Evolutionary conservation across 2,113 vertebrate species (phyloP).

Genomic region (Anolis sagrei): DNA sequence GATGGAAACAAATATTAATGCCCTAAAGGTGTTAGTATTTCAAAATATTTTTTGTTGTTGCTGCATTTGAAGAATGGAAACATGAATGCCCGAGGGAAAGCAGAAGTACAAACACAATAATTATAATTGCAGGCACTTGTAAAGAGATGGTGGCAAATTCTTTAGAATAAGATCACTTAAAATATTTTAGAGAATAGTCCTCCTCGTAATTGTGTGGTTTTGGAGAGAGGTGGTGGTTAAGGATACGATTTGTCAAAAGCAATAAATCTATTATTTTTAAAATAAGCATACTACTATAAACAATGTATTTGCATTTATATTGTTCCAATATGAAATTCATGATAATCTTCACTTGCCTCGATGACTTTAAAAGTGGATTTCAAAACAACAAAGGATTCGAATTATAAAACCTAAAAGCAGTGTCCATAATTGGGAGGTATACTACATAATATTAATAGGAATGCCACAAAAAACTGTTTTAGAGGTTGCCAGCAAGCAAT

Average conservation of each 20-base stretch:
- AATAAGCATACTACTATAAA: not conserved
- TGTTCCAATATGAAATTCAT: not conserved
- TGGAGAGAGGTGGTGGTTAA: too few relatives aligned
- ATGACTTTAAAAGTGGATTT: not conserved
- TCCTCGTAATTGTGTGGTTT: not conserved
- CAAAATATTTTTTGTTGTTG: conserved; percentile 53
- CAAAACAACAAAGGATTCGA: too few relatives aligned
- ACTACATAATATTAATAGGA: too few relatives aligned
- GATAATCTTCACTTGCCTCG: not conserved
- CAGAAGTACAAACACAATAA: conserved; percentile 37
- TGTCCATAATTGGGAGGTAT: too few relatives aligned
- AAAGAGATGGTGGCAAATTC: not conserved
- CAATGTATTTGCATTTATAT: not conserved
- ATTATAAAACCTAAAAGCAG: too few relatives aligned
- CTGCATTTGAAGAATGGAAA: conserved; percentile 63
- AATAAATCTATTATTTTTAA: too few relatives aligned
- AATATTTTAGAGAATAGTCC: not conserved
- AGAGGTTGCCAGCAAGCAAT: too few relatives aligned
- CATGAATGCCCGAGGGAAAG: conserved; percentile 51
- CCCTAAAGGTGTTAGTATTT: conserved; percentile 60
- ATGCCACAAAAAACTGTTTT: too few relatives aligned
- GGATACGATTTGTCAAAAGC: too few relatives aligned
- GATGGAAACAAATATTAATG: conserved; percentile 39
- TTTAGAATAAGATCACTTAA: conserved; percentile 6
- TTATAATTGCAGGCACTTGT: not conserved